Base-by-base conservation (phyloP, 2,888 invertebrate species). In the Meiosimyza decipiens region DNA sequence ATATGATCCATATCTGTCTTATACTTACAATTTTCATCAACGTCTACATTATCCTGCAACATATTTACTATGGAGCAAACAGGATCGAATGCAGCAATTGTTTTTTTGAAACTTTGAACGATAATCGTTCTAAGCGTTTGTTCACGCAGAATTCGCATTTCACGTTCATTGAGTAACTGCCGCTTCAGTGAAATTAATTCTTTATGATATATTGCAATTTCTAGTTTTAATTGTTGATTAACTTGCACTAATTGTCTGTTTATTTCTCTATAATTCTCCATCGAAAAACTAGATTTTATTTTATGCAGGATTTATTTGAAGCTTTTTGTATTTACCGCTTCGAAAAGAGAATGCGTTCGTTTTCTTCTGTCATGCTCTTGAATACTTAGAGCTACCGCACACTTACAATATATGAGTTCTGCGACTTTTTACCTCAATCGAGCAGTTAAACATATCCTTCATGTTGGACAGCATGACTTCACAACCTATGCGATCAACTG, bases 201-300 rank as follows among this genome's bases (percentile, higher is more conserved):
- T 40, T 62, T 69, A 59, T 60, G 71, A 4, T 71, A 75, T 6
- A 54, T 52, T n/a, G 60, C 71, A 4, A 72, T 66, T 50, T 74
- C 55, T 18, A 67, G 16, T 68, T 74, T 76, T 62, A 77, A 60
- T 22, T 60, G 72, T 66, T 73, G 77, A 51, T 67, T 63, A 40
- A 55, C n/a, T 7, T 52, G 66, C 0, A 73, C 72, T 49, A 81
- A 71, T 18, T 79, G 78, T n/a, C 73, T 77, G 59, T 81, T 81
- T 12, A 80, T 47, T 7, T 70, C 18, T 51, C 76, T 78, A 49
- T 80, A 80, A 12, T 75, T 55, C 3, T 77, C 80, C 80, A 82
- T 81, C 51, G 22, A n/a, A 28, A 52, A 72, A 1, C 9, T 9
- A 40, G 1, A 40, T 40, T 40, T 40, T 40, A 28, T 28, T 28